phyloP scores from a whole-genome alignment of 2,113 vertebrate genomes.

The Sebastes fasciatus region DNA sequence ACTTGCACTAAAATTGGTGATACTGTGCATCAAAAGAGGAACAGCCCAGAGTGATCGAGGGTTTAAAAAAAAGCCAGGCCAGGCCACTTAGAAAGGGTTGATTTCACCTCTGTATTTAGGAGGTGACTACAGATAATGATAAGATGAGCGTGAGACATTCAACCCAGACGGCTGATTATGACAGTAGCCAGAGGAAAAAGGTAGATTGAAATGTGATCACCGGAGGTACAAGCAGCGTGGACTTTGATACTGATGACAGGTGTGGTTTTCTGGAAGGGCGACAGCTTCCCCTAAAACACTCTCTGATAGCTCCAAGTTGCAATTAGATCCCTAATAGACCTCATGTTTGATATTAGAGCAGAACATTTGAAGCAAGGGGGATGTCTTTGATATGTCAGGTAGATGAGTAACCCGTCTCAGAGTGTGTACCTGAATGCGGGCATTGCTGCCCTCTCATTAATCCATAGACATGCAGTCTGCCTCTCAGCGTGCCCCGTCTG shows the following conservation, averaged over 20 bases:
- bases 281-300: conserved; percentile 2
- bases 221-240: conserved; percentile 7
- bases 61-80: conserved; percentile 4
- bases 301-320: conserved; percentile 18
- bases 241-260: conserved; percentile 62
- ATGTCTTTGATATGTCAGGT: conserved; percentile 60
- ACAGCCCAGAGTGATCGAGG: conserved; percentile 1
- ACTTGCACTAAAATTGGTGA: conserved; percentile 5
- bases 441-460: conserved; percentile 73
- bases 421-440: conserved; percentile 10
- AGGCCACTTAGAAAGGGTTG: background rate
- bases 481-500: conserved; percentile 14
- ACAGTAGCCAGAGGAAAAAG: conserved; percentile 42
- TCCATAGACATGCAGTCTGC: conserved; percentile 55
- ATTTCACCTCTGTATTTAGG: conserved; percentile 42
- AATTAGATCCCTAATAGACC: conserved; percentile 39
- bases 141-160: conserved; percentile 34
- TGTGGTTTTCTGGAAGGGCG: conserved; percentile 44
- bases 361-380: conserved; percentile 18
- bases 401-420: conserved; percentile 45
- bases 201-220: conserved; percentile 55
- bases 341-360: conserved; percentile 55
- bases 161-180: conserved; percentile 37
- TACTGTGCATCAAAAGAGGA: background rate
- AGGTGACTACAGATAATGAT: conserved; percentile 50